Evolutionary conservation across 2,888 invertebrate species (phyloP).

Genomic region (Pandemis heparana): DNA sequence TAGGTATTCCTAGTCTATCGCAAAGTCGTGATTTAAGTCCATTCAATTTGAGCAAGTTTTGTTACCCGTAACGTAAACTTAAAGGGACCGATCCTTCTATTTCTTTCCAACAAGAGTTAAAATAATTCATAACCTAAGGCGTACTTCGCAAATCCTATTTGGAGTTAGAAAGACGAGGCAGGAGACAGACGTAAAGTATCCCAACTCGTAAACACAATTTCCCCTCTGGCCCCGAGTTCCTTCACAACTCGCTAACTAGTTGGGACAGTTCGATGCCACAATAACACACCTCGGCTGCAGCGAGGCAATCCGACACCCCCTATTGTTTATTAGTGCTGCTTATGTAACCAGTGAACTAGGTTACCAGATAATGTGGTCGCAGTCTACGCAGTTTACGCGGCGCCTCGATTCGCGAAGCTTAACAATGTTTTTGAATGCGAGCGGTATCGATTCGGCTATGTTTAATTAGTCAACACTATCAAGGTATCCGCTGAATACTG

Average conservation of each 20-base stretch:
- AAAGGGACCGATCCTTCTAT: neutral
- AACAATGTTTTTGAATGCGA: slow-evolving; percentile 30
- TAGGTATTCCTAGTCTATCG: neutral
- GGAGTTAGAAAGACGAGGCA: slow-evolving; percentile 13
- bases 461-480: slow-evolving; percentile 36
- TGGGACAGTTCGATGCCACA: slow-evolving; percentile 50
- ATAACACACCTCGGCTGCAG: slow-evolving; percentile 33
- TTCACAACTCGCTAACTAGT: slow-evolving; percentile 46
- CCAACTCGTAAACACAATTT: slow-evolving; percentile 37
- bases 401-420: neutral
- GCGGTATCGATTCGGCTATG: slow-evolving; percentile 33
- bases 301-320: slow-evolving; percentile 21
- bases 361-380: slow-evolving; percentile 37
- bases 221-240: slow-evolving; percentile 20
- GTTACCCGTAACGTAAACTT: neutral
- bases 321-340: slow-evolving; percentile 34
- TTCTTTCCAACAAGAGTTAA: neutral
- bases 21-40: neutral
- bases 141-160: slow-evolving; percentile 29
- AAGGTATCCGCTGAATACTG: slow-evolving; percentile 28
- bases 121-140: slow-evolving; percentile 17
- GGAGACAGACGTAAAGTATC: slow-evolving; percentile 23
- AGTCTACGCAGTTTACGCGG: slow-evolving; percentile 23
- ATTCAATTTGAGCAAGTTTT: neutral
- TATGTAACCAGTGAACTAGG: slow-evolving; percentile 38